A percentile compares a stretch with the other conserved stretches of the same genome.
Conservation (phyloP, 2,797 vertebrate species). For the Chaetodon trifasciatus region DNA sequence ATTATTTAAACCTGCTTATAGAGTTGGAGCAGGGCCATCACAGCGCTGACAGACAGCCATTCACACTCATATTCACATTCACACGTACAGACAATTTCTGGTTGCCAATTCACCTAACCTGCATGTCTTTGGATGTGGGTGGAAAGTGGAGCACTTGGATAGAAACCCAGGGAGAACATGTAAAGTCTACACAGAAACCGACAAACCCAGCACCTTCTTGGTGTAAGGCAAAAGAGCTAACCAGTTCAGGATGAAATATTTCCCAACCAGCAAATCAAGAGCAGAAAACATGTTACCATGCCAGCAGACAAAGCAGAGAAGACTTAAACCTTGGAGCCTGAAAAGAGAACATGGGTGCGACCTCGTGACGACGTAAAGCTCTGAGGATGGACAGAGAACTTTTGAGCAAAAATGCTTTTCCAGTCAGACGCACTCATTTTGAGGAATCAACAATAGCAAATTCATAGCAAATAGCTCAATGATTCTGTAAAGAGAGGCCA, state of each 20-base stretch:
- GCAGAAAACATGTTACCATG: not conserved
- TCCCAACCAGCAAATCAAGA: not conserved
- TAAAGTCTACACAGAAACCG: not conserved
- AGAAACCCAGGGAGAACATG: not conserved
- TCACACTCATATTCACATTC: conserved; percentile 3
- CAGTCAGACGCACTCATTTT: not conserved
- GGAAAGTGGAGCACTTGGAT: conserved; percentile 3
- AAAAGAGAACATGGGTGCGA: not conserved
- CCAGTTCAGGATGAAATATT: not conserved
- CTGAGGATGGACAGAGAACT: not conserved
- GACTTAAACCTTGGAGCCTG: conserved; percentile 2
- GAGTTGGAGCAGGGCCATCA: conserved; percentile 4
- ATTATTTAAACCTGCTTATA: conserved; percentile 6
- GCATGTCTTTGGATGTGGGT: conserved; percentile 1
- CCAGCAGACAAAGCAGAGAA: not conserved
- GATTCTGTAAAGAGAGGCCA: not conserved
- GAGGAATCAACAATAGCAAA: not conserved
- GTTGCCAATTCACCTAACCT: not conserved
- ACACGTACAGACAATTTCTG: not conserved
- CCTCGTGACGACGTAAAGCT: not conserved
- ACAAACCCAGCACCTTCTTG: not conserved
- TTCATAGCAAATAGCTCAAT: not conserved
- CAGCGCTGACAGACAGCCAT: not conserved
- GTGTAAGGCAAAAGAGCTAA: not conserved
- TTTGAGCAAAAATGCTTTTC: not conserved